phyloP scores from a whole-genome alignment of 2,113 vertebrate genomes.

The Gasterosteus aculeatus region DNA sequence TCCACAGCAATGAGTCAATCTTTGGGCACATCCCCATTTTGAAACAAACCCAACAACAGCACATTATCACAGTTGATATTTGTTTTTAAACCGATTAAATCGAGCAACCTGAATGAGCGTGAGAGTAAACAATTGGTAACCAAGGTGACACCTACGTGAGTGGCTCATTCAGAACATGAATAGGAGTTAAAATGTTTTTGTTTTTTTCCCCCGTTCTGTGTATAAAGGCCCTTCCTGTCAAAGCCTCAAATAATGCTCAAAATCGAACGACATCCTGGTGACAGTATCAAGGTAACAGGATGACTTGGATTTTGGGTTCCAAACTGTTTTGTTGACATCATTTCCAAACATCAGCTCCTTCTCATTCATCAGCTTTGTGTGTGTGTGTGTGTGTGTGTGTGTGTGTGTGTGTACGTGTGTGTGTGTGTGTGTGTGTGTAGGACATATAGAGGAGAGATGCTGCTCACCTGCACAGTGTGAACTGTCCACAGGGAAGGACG shows the following conservation, averaged over 20 bases:
- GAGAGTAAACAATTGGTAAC: neutral
- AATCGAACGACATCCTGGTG: neutral
- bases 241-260: neutral
- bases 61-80: neutral
- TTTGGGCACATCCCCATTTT: too few relatives aligned
- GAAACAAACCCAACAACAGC: neutral
- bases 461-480: slow-evolving; percentile 69
- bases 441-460: slow-evolving; percentile 70
- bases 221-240: neutral
- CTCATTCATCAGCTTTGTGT: slow-evolving; percentile 24
- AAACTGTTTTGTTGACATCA: neutral
- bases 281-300: neutral
- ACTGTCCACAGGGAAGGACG: slow-evolving; percentile 63
- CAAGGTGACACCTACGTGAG: neutral
- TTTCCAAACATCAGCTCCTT: neutral
- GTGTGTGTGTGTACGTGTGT: slow-evolving; percentile 29
- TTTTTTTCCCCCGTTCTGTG: neutral
- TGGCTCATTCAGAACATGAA: neutral
- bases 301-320: neutral
- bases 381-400: slow-evolving; percentile 5
- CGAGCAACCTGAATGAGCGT: neutral
- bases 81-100: neutral
- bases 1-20: neutral
- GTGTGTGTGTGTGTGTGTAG: slow-evolving; percentile 41
- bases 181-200: neutral